phyloP scores from a whole-genome alignment of 53 echinoderm and acorn worm species.

The Temnopleurus reevesii region DNA sequence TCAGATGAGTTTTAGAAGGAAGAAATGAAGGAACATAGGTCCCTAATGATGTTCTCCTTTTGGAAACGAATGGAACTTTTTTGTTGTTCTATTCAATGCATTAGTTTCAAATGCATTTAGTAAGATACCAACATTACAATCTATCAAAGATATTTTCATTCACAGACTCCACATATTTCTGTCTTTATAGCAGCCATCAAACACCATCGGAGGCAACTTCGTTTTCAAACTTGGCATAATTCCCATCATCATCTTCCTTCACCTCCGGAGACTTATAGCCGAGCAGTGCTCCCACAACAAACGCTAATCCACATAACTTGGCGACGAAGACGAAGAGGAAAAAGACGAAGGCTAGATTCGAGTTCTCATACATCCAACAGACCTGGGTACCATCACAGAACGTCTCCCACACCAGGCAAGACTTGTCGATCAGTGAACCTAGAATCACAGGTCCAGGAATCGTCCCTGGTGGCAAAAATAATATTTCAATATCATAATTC shows the following conservation, averaged over 20 bases:
- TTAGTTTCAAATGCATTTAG: too few species aligned
- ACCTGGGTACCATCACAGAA: slow-evolving; percentile 67
- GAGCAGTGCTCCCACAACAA: slow-evolving; percentile 11
- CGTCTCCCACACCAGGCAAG: slow-evolving; percentile 86
- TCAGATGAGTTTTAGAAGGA: too few species aligned
- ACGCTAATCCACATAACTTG: neutral
- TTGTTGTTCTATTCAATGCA: too few species aligned
- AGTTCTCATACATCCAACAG: slow-evolving; percentile 92
- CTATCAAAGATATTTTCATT: too few species aligned
- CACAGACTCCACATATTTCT: too few species aligned
- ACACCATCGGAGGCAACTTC: neutral
- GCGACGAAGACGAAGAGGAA: slow-evolving; percentile 58
- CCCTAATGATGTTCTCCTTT: too few species aligned
- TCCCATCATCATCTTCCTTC: neutral
- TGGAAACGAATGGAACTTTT: too few species aligned
- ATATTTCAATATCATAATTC: too few species aligned
- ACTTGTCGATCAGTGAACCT: slow-evolving; percentile 80
- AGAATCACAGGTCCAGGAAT: slow-evolving; percentile 83
- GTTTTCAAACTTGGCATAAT: neutral
- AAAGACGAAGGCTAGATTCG: slow-evolving; percentile 48
- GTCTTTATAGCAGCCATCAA: too few species aligned
- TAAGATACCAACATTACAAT: too few species aligned
- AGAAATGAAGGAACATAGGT: too few species aligned
- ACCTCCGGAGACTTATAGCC: neutral
- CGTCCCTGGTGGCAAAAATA: slow-evolving; percentile 54